phyloP scores from a whole-genome alignment of 2,888 invertebrate species.

The Willowsia nigromaculata region DNA sequence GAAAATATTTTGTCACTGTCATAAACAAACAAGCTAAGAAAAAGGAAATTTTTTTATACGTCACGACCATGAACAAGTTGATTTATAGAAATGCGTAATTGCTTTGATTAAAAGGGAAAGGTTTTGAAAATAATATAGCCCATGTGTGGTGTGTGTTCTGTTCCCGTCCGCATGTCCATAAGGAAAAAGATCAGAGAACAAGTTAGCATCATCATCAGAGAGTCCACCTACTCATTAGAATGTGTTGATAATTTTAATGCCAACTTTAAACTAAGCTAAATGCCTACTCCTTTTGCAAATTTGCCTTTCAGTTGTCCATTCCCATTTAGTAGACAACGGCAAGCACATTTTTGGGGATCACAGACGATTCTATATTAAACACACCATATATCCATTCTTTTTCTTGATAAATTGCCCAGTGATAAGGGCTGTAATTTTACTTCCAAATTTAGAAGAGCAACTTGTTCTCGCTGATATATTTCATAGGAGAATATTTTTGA shows the following conservation, averaged over 20 bases:
- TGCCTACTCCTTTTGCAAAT: not conserved
- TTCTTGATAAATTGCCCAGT: slow-evolving; percentile 23
- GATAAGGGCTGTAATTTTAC: slow-evolving; percentile 49
- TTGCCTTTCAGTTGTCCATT: not conserved
- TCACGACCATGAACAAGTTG: not conserved
- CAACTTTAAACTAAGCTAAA: not conserved
- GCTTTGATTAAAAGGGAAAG: not conserved
- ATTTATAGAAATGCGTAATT: not conserved
- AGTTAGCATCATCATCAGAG: not conserved
- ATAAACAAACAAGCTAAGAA: not conserved
- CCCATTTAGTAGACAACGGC: not conserved
- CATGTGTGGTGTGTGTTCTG: no score
- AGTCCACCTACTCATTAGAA: not conserved
- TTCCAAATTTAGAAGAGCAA: slow-evolving; percentile 59
- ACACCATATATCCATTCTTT: not conserved
- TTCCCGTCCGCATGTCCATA: not conserved
- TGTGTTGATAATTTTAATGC: not conserved
- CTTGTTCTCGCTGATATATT: slow-evolving; percentile 32
- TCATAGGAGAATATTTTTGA: not conserved
- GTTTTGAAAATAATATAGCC: not conserved
- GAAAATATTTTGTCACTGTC: not conserved
- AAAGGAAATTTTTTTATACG: not conserved
- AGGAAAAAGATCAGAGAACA: not conserved
- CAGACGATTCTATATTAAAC: not conserved
- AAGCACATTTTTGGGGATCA: not conserved